phyloP scores from a whole-genome alignment of 2,888 invertebrate genomes.

The Eristalis intricaria region DNA sequence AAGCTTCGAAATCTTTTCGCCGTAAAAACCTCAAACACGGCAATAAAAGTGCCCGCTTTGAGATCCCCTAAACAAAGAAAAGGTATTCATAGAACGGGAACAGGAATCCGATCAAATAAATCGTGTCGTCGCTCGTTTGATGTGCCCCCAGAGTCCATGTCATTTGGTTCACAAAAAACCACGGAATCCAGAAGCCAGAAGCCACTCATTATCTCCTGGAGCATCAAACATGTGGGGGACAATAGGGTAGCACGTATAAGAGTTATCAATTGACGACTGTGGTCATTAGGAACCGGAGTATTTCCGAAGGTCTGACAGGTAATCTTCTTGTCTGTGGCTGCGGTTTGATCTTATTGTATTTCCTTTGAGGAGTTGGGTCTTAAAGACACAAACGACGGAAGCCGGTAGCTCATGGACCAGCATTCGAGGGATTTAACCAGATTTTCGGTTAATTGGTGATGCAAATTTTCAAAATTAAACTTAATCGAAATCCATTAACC shows the following conservation, averaged over 20 bases:
- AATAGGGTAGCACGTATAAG: constrained; percentile 29
- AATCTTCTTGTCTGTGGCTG: constrained; percentile 59
- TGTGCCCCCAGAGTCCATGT: constrained; percentile 25
- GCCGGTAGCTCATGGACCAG: neutral
- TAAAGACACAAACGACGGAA: constrained; percentile 18
- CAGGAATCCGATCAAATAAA: constrained; percentile 45
- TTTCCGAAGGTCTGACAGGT: constrained; percentile 25
- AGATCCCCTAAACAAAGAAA: neutral
- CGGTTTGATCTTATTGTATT: constrained; percentile 33
- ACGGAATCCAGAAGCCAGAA: constrained; percentile 57
- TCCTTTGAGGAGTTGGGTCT: constrained; percentile 17
- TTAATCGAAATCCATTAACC: constrained; percentile 46
- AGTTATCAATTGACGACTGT: constrained; percentile 47
- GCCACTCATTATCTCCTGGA: constrained; percentile 50
- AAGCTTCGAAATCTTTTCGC: constrained; percentile 20
- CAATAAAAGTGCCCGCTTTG: constrained; percentile 39
- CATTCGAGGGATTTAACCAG: constrained; percentile 25
- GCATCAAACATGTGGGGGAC: constrained; percentile 33
- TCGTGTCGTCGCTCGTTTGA: constrained; percentile 47
- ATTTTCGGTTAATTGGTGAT: constrained; percentile 49
- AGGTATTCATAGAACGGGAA: constrained; percentile 22
- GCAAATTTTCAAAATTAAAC: constrained; percentile 50
- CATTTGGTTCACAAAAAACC: constrained; percentile 46
- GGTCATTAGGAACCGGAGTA: constrained; percentile 47
- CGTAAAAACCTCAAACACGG: constrained; percentile 43